These are phyloP conservation scores for Drosophila antonietae DNA, from an alignment of 2,888 invertebrate species.

Conservation along the genomic window DNA sequence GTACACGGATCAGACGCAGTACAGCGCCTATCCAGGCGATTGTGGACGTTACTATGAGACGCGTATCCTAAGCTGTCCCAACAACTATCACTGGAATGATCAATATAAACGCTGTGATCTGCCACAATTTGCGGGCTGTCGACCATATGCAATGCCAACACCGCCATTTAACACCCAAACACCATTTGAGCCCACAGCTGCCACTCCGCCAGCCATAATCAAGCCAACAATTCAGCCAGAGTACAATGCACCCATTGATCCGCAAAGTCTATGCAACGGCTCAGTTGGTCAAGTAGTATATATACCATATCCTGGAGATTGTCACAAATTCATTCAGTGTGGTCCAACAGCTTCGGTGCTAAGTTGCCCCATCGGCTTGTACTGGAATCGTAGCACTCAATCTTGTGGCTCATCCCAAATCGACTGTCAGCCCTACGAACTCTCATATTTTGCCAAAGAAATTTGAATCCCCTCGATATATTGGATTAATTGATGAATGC, in stretches of 20 bases:
- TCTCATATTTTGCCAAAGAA: not conserved
- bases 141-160: not conserved
- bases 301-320: slow-evolving; percentile 74
- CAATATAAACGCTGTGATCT: slow-evolving; percentile 65
- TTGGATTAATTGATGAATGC: not conserved
- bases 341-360: slow-evolving; percentile 58
- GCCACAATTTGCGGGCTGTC: slow-evolving; percentile 63
- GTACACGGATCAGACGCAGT: slow-evolving; percentile 19
- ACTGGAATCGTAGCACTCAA: slow-evolving; percentile 58
- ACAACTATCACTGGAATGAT: slow-evolving; percentile 69
- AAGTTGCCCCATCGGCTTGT: slow-evolving; percentile 64
- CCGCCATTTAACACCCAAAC: not conserved
- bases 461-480: not conserved
- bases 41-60: slow-evolving; percentile 77
- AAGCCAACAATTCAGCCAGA: not conserved
- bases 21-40: slow-evolving; percentile 62
- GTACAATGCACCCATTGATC: slow-evolving; percentile 18
- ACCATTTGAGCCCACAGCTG: slow-evolving; percentile 27
- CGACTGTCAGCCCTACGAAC: slow-evolving; percentile 19
- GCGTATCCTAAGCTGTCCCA: slow-evolving; percentile 52
- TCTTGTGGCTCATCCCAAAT: slow-evolving; percentile 51
- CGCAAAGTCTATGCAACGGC: slow-evolving; percentile 28
- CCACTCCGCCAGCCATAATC: slow-evolving; percentile 43
- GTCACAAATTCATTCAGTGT: slow-evolving; percentile 79
- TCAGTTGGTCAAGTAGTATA: slow-evolving; percentile 26